Evolutionary conservation across 2,888 invertebrate species (phyloP), one percentile per base, ranked within the genome.

Genomic region (Drosophila picticornis): DNA sequence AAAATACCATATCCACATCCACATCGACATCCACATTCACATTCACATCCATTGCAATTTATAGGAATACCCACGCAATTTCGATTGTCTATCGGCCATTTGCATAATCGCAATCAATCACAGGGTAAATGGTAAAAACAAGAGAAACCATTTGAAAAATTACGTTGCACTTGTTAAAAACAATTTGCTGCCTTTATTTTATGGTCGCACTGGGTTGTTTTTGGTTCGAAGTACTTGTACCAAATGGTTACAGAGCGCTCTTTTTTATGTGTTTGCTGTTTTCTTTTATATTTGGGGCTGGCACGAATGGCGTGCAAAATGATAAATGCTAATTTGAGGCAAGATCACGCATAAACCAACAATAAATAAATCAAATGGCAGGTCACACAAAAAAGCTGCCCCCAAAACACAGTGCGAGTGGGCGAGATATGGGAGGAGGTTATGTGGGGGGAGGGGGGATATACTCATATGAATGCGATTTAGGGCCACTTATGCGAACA

Each of bases 51-150:
- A 25, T 36, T 31, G 19, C 29, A 16, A 43, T 43, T 43, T 59
- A 38, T 52, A 34, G 16, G 31, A 7, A 0, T 1, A 55, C 11
- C 9, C 6, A 27, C 22, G 16, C 48, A 56, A 57, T 51, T 56
- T 40, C 40, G 38, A 61, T 53, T 25, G 75, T 59, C 53, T 65
- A 40, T 48, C 27, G 31, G 25, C 2, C 36, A 85, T 91, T 90
- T 89, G 79, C 88, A 92, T 88, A 91, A 90, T 88, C 85, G 80
- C 81, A 87, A 91, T 91, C 92, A 91, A 91, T 91, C 91, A 91
- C 82, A 69, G 66, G 36, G 32, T 27, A 19, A 10, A 36, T 38
- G 61, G 13, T 25, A 48, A 22, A 40, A 52, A 36, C 53, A 38
- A 51, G 10, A 3, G 29, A 65, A 74, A 66, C 61, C 83, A 81